Percentiles rank a stretch among this genome's conserved stretches.
These are phyloP conservation scores for Megamerina dolium DNA, from an alignment of 2,888 invertebrate genomes.

Conservation along the genomic window DNA sequence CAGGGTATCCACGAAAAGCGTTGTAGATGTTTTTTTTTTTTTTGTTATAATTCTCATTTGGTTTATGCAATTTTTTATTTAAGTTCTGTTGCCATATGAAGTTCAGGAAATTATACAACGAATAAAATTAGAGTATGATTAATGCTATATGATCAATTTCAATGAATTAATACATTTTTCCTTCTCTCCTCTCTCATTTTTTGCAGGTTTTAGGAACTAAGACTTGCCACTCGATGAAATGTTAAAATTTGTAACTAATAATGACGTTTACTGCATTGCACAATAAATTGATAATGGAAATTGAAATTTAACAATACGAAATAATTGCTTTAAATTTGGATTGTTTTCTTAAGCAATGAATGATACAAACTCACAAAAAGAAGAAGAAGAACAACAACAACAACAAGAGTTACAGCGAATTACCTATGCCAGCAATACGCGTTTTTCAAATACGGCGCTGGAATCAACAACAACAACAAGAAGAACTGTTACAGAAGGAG, in stretches of 20 bases:
- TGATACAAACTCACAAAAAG: slow-evolving; percentile 32
- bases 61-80: no score
- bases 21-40: no score
- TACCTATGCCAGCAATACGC: slow-evolving; percentile 10
- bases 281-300: no score
- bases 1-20: no score
- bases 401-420: slow-evolving; percentile 12
- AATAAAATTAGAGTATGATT: no score
- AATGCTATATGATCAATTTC: no score
- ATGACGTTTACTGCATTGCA: no score
- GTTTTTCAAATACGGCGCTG: slow-evolving; percentile 3
- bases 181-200: not conserved
- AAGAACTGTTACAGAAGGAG: slow-evolving; percentile 18
- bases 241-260: not conserved
- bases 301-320: not conserved
- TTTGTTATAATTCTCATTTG: no score
- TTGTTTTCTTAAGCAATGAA: slow-evolving; percentile 29
- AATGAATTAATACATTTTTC: not conserved
- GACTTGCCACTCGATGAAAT: not conserved
- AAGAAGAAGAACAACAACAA: slow-evolving; percentile 20
- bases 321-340: not conserved
- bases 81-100: no score
- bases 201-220: not conserved
- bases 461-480: slow-evolving; percentile 6
- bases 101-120: no score